phyloP scores from a whole-genome alignment of 1,140 invertebrate genomes.

The Phthorimaea operculella region DNA sequence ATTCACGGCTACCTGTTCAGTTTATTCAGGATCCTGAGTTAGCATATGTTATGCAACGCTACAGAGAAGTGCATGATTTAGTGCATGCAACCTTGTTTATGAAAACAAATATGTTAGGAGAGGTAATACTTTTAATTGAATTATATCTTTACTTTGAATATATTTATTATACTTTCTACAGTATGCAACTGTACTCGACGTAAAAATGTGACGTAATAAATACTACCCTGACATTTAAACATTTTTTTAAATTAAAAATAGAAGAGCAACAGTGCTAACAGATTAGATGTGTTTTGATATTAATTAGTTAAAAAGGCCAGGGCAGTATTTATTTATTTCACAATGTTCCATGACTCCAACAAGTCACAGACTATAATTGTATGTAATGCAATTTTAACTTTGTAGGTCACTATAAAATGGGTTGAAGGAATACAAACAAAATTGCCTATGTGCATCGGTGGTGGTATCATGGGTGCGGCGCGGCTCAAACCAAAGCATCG shows the following conservation, averaged over 20 bases:
- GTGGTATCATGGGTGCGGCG: slow-evolving; percentile 86
- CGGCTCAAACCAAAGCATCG: slow-evolving; percentile 87
- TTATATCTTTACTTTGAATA: no score
- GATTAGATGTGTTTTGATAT: no score
- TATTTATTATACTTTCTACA: slow-evolving; percentile 7
- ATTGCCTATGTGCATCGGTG: slow-evolving; percentile 90
- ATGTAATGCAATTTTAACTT: neutral
- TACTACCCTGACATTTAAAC: no score
- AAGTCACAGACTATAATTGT: neutral
- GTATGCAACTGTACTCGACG: no score
- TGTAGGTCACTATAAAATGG: slow-evolving; percentile 95
- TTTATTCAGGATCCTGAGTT: slow-evolving; percentile 93
- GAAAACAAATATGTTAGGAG: slow-evolving; percentile 96
- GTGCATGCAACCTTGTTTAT: slow-evolving; percentile 91
- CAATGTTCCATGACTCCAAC: no score
- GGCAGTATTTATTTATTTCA: no score
- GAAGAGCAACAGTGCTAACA: no score
- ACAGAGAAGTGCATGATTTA: slow-evolving; percentile 96
- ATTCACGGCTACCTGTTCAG: slow-evolving; percentile 87
- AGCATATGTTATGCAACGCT: slow-evolving; percentile 97
- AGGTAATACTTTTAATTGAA: slow-evolving; percentile 31
- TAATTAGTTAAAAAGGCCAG: no score
- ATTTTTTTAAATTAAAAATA: no score
- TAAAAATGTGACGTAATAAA: no score
- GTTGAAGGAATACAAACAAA: slow-evolving; percentile 93